Evolutionary conservation across 35 echinoderm and acorn worm species (phyloP).

Genomic region (Apostichopus parvimensis): DNA sequence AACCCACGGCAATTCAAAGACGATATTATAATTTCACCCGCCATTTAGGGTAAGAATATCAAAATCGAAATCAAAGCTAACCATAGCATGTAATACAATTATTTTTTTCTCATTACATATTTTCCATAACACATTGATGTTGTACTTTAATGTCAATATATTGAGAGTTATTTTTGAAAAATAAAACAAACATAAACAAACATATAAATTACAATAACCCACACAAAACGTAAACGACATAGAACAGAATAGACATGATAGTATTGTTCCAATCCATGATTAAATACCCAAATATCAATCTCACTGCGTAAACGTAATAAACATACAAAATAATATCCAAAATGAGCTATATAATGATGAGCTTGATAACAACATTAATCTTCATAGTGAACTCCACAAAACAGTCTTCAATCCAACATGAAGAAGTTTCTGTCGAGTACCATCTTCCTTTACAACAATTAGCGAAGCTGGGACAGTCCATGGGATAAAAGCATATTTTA

Average conservation of each 20-base stretch:
- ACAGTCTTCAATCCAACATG: not conserved
- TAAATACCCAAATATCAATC: too few species aligned
- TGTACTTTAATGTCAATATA: not conserved
- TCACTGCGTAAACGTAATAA: not conserved
- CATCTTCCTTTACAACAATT: not conserved
- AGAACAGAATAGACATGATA: not conserved
- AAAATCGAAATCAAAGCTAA: not conserved
- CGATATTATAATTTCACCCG: conserved; percentile 22
- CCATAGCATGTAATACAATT: not conserved
- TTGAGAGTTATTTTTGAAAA: not conserved
- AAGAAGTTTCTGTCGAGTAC: not conserved
- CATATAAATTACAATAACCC: not conserved
- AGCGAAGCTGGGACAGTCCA: conserved; percentile 16
- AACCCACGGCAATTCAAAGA: conserved; percentile 8
- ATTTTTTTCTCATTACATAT: too few species aligned
- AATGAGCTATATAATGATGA: not conserved
- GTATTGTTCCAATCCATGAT: too few species aligned
- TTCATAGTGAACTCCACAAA: not conserved
- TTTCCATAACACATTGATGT: not conserved
- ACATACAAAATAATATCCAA: not conserved
- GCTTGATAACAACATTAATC: not conserved
- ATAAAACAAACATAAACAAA: not conserved
- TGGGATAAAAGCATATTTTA: conserved; percentile 5
- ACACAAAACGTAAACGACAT: not conserved
- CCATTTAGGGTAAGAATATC: not conserved